Conservation (phyloP, 2,888 invertebrate species). For the Octodonta nipae region DNA sequence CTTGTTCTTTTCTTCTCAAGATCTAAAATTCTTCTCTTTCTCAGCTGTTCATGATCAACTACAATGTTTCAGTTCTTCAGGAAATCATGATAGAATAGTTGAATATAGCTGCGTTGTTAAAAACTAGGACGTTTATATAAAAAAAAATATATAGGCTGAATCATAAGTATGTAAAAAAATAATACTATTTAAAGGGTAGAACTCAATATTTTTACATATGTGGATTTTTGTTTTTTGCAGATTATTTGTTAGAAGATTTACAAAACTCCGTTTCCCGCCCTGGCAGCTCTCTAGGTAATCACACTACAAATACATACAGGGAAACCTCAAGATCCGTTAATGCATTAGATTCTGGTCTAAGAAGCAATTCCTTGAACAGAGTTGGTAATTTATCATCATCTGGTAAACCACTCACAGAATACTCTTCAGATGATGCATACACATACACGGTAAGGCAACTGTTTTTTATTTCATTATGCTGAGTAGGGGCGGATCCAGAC, state of each 20-base stretch:
- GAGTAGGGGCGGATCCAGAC: no score
- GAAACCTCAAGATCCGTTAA: constrained; percentile 20
- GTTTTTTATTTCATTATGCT: background rate
- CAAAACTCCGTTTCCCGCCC: constrained; percentile 35
- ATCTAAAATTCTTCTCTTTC: no score
- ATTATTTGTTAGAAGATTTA: constrained; percentile 34
- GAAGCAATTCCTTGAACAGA: constrained; percentile 28
- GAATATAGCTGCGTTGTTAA: no score
- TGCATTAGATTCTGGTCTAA: constrained; percentile 17
- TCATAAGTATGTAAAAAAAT: no score
- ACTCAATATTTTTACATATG: no score
- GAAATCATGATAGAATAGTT: no score
- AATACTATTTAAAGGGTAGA: no score
- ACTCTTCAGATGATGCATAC: constrained; percentile 32
- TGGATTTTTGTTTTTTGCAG: constrained; percentile 21
- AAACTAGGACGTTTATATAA: no score
- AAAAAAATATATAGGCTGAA: no score
- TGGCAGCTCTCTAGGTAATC: constrained; percentile 28
- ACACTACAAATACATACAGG: constrained; percentile 21
- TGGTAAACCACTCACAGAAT: constrained; percentile 31
- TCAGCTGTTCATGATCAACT: no score
- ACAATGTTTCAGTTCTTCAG: no score
- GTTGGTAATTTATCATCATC: constrained; percentile 26
- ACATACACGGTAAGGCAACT: constrained; percentile 26
- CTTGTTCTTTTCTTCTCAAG: no score